Evolutionary conservation across 2,797 vertebrate species (phyloP), one percentile per base, ranked within the genome.

Genomic region (Crypturellus tataupa): DNA sequence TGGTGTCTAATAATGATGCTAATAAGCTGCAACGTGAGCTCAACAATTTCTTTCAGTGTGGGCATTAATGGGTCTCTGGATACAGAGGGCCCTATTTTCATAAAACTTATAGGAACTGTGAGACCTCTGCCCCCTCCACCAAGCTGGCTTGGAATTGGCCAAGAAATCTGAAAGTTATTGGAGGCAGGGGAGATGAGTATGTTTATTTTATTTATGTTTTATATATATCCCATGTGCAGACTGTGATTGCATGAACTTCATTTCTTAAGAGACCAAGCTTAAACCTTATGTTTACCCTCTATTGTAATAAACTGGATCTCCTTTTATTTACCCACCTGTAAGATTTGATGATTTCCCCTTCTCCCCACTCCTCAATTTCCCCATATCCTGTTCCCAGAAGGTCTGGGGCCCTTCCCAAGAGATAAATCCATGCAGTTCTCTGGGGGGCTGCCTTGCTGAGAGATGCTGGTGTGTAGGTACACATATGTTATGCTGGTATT

Each of bases 251-350:
- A 51, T 76, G 93, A 95, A 88, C 85, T 80, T 95, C 78, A 80
- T 94, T 85, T 77, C 90, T 95, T 94, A 58, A 93, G 95, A 93
- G 93, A 91, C 83, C 6, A 0, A 93, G 94, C 75, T 87, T 31
- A 73, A 93, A 92, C 90, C 93, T 90, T 58, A 85, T 94, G 94
- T 60, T 90, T 92, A 78, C 85, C 71, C 80, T 59, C 68, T 40
- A 90, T 96, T 95, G 94, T 94, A 97, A 96, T 97, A 96, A 94
- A 96, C 80, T 46, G 2, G 76, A 49, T 90, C 82, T 93, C 80
- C 89, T 97, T 96, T 96, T 95, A 96, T 93, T 96, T 95, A 96
- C 89, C 92, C 94, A 96, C 94, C 94, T 95, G 93, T 95, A 96
- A 89, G 68, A 81, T 93, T 94, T 96, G 92, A 96, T 35, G 70